Evolutionary conservation across 2,888 invertebrate genomes (phyloP).

Genomic region (Morinoia aosen): DNA sequence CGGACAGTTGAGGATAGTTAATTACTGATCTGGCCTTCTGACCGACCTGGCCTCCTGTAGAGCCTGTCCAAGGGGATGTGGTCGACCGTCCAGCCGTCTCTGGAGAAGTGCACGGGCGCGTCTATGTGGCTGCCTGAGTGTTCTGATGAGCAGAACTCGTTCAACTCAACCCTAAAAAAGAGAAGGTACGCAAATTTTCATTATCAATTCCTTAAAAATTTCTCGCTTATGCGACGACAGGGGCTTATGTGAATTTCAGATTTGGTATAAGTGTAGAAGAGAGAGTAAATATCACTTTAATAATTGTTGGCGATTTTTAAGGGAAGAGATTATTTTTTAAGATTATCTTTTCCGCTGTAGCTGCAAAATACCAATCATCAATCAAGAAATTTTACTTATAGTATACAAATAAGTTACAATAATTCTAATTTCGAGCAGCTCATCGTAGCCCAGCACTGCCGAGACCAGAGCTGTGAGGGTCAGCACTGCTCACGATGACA

Average conservation of each 20-base stretch:
- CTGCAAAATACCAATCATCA: too few relatives aligned
- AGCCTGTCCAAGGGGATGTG: slow-evolving; percentile 62
- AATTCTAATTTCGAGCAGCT: slow-evolving; percentile 43
- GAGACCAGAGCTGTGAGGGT: slow-evolving; percentile 13
- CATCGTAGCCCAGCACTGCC: slow-evolving; percentile 13
- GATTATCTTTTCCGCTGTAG: too few relatives aligned
- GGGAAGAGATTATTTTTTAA: too few relatives aligned
- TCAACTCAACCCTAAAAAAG: slow-evolving; percentile 60
- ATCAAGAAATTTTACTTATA: too few relatives aligned
- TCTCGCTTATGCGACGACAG: not conserved
- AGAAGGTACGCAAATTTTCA: not conserved
- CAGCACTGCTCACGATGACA: slow-evolving; percentile 13
- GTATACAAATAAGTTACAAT: too few relatives aligned
- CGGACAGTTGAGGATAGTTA: too few relatives aligned
- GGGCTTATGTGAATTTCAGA: not conserved
- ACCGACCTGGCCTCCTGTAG: slow-evolving; percentile 61
- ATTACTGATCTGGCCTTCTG: too few relatives aligned
- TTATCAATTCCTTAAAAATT: not conserved
- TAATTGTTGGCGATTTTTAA: too few relatives aligned
- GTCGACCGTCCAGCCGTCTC: slow-evolving; percentile 56
- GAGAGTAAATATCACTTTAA: too few relatives aligned
- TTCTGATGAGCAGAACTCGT: slow-evolving; percentile 64
- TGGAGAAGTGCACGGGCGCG: slow-evolving; percentile 62
- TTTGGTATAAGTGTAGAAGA: not conserved
- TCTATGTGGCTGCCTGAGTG: slow-evolving; percentile 66